phyloP scores from a whole-genome alignment of 2,797 vertebrate genomes.

The Myiothlypis chrysogaster region DNA sequence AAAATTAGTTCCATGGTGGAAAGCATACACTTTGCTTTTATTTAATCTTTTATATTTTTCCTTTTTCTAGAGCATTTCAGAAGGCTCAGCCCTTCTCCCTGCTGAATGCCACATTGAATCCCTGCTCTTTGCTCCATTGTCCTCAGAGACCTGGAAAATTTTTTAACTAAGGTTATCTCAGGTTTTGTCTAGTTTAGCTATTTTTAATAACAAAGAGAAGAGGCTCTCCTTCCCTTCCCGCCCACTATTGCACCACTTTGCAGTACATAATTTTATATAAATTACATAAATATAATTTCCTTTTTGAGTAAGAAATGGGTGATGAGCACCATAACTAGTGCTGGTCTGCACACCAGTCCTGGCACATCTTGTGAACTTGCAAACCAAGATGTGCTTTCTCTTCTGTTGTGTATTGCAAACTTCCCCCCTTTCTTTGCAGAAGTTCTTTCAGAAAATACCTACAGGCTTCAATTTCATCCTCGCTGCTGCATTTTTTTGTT shows the following conservation, averaged over 20 bases:
- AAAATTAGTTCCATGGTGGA: neutral
- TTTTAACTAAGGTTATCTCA: conserved; percentile 21
- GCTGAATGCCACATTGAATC: neutral
- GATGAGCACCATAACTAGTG: neutral
- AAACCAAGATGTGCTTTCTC: neutral
- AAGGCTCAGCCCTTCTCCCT: neutral
- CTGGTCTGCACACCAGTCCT: neutral
- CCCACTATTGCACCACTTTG: neutral
- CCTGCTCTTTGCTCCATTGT: neutral
- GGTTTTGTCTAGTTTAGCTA: conserved; percentile 19
- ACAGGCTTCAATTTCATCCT: neutral
- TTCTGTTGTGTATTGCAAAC: neutral
- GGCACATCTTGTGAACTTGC: neutral
- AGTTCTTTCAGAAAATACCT: conserved; percentile 30
- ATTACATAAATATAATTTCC: neutral
- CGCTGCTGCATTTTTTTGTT: conserved; percentile 32
- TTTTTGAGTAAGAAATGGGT: neutral
- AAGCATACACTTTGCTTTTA: neutral
- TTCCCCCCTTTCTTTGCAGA: neutral
- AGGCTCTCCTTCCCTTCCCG: neutral
- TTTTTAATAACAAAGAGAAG: conserved; percentile 24
- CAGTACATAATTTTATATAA: neutral
- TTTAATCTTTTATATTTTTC: neutral
- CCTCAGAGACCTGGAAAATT: neutral
- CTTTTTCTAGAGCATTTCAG: neutral